phyloP scores from a whole-genome alignment of 2,113 vertebrate species.

The Perca flavescens region DNA sequence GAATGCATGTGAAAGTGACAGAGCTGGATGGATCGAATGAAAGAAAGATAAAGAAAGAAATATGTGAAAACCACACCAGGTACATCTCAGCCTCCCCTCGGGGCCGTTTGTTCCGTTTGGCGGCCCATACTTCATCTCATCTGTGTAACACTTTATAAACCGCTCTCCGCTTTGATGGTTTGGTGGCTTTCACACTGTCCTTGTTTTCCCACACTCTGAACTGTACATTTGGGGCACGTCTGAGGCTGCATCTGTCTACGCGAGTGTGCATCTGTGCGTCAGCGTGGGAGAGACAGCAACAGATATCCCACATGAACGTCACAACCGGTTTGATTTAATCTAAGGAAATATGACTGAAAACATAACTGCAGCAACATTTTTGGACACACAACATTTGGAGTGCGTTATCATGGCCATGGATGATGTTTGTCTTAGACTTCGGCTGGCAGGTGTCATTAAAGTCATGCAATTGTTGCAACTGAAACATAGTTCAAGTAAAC shows the following conservation, averaged over 20 bases:
- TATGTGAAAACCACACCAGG: conserved; percentile 64
- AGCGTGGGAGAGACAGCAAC: conserved; percentile 19
- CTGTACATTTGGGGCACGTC: conserved; percentile 69
- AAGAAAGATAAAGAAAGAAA: neutral
- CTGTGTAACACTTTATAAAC: conserved; percentile 56
- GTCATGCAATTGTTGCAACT: neutral
- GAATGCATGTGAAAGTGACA: conserved; percentile 45
- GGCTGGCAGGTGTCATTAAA: neutral
- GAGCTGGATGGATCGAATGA: neutral
- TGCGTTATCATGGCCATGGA: neutral
- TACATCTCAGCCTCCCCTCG: conserved; percentile 19
- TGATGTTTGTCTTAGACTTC: neutral
- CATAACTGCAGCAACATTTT: neutral
- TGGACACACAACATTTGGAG: neutral
- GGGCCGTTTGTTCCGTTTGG: conserved; percentile 73
- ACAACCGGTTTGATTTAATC: conserved; percentile 2
- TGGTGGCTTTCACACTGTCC: conserved; percentile 64
- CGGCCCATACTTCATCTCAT: conserved; percentile 28
- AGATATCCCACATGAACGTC: conserved; percentile 24
- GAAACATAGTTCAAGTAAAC: neutral
- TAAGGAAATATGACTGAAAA: no score
- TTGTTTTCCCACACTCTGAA: conserved; percentile 69
- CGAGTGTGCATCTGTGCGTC: conserved; percentile 1
- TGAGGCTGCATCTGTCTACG: conserved; percentile 47
- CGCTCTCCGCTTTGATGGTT: conserved; percentile 41